A percentile compares a stretch with the other conserved stretches of the same genome.
Evolutionary conservation across 2,113 vertebrate species (phyloP).

Genomic region (Cyanocitta stelleri): DNA sequence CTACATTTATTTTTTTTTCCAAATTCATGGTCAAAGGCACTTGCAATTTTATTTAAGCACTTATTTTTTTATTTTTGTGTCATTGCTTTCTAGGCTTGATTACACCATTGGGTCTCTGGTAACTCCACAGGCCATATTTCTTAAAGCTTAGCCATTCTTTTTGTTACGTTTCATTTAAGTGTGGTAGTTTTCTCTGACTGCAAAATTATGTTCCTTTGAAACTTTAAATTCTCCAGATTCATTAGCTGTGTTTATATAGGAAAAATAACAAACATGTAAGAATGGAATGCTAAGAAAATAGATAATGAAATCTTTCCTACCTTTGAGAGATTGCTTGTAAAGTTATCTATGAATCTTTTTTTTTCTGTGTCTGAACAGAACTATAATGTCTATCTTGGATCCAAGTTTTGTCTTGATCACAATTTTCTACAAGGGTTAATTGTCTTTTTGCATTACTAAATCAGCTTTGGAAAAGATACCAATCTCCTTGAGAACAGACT

Average conservation of each 20-base stretch:
- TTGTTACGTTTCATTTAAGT: background rate
- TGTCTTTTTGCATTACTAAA: background rate
- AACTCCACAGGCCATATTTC: background rate
- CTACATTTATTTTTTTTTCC: background rate
- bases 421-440: background rate
- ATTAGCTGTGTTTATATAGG: background rate
- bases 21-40: background rate
- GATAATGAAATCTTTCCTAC: background rate
- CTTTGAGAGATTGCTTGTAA: background rate
- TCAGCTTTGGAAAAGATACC: background rate
- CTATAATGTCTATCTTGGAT: background rate
- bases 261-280: accelerated
- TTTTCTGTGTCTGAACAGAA: background rate
- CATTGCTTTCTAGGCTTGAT: background rate
- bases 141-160: background rate
- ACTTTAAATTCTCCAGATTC: background rate
- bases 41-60: background rate
- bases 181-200: background rate
- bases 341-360: background rate
- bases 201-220: background rate
- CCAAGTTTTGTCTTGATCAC: background rate
- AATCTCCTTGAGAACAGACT: background rate
- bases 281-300: background rate
- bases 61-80: background rate
- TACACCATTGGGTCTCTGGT: background rate